Conservation (phyloP, 2,113 vertebrate species). For the Elanus axillaris region DNA sequence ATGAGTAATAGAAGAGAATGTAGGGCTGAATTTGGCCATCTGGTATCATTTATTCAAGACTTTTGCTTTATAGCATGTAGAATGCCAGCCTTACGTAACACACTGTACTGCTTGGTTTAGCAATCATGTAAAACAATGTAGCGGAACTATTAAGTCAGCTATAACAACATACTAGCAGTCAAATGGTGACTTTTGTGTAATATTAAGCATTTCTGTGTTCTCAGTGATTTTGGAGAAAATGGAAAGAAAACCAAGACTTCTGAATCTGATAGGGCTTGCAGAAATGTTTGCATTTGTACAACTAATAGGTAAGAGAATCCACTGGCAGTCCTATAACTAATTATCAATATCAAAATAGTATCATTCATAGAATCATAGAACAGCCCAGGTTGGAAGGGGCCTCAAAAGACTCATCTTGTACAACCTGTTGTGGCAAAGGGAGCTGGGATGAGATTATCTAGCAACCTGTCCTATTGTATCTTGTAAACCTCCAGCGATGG, state of each 20-base stretch:
- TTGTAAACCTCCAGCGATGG: neutral
- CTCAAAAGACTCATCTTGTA: neutral
- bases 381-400: neutral
- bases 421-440: neutral
- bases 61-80: neutral
- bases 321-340: neutral
- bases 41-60: neutral
- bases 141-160: neutral
- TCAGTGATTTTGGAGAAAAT: neutral
- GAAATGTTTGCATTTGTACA: neutral
- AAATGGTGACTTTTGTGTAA: neutral
- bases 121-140: neutral
- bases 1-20: neutral
- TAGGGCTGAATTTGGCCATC: neutral
- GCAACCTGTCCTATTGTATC: neutral
- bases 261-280: neutral
- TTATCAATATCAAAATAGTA: neutral
- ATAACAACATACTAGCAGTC: neutral
- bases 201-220: neutral
- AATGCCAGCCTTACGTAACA: neutral
- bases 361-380: neutral
- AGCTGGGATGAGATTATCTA: neutral
- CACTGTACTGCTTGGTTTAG: neutral
- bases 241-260: neutral
- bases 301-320: neutral